Percentiles rank a stretch among this genome's conserved stretches.
Evolutionary conservation across 2,113 vertebrate genomes (phyloP).

Genomic region (Microcebus griseorufus): DNA sequence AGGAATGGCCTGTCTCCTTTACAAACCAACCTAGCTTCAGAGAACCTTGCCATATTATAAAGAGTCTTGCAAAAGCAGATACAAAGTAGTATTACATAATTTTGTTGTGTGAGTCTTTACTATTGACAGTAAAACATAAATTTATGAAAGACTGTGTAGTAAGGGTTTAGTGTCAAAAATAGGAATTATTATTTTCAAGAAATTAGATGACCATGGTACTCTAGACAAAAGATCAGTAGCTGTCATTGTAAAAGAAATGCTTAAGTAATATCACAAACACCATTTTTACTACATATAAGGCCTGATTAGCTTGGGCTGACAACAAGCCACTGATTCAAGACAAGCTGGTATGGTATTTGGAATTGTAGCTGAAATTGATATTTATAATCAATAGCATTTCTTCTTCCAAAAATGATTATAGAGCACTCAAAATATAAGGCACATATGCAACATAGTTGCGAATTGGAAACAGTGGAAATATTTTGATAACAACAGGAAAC

Average conservation of each 20-base stretch:
- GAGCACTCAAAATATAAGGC: neutral
- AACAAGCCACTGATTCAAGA: neutral
- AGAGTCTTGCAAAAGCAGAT: neutral
- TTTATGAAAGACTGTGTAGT: neutral
- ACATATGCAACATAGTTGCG: neutral
- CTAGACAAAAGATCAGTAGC: neutral
- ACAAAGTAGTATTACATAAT: neutral
- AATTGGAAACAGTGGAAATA: neutral
- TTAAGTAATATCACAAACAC: neutral
- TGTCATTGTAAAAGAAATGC: neutral
- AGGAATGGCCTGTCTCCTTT: neutral
- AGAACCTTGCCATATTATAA: neutral
- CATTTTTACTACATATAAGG: neutral
- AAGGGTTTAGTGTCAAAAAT: constrained; percentile 5
- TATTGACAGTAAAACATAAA: neutral
- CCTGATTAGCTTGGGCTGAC: neutral
- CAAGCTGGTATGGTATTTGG: neutral
- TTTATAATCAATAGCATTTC: constrained; percentile 5
- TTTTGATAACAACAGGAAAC: neutral
- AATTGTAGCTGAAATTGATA: neutral
- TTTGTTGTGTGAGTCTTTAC: neutral
- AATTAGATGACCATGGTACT: constrained; percentile 1
- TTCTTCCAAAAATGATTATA: neutral
- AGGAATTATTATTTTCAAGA: neutral
- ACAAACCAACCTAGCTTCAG: neutral